phyloP scores from a whole-genome alignment of 2,113 vertebrate genomes.

The Hypocryptadius cinnamomeus region DNA sequence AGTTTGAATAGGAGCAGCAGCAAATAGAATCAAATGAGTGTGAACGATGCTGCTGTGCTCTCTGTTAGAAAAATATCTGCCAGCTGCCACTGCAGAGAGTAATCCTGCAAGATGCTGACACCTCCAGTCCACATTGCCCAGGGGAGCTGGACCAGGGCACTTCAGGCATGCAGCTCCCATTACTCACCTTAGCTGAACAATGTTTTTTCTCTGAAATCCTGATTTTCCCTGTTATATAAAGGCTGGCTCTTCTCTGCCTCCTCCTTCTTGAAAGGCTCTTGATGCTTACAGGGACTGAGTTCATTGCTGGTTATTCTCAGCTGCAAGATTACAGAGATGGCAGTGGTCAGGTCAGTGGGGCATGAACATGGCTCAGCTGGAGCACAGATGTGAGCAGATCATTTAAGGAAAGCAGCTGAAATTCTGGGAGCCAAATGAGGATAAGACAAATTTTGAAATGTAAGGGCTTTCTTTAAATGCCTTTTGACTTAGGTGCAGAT shows the following conservation, averaged over 20 bases:
- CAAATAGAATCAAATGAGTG: slow-evolving; percentile 25
- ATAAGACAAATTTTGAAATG: slow-evolving; percentile 28
- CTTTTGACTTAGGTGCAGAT: background rate
- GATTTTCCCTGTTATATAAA: slow-evolving; percentile 12
- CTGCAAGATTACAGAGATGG: slow-evolving; percentile 38
- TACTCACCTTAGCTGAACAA: background rate
- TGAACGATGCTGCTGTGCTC: slow-evolving; percentile 1
- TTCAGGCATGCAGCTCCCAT: background rate
- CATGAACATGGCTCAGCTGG: slow-evolving; percentile 41
- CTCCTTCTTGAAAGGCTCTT: background rate
- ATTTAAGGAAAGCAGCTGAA: slow-evolving; percentile 33
- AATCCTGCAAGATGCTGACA: slow-evolving; percentile 1
- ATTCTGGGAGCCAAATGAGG: slow-evolving; percentile 23
- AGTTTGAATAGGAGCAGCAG: slow-evolving; percentile 43
- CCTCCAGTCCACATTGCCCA: background rate
- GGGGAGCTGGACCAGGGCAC: background rate
- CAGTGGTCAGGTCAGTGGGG: slow-evolving; percentile 45
- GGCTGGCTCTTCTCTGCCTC: background rate
- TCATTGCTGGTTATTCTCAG: slow-evolving; percentile 21
- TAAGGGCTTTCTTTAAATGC: slow-evolving; percentile 14
- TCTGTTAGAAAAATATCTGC: slow-evolving; percentile 20
- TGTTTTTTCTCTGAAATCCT: background rate
- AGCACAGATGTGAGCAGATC: slow-evolving; percentile 54
- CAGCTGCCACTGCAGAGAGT: background rate
- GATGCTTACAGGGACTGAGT: background rate